Evolutionary conservation across 2,797 vertebrate species (phyloP), one percentile per base, ranked within the genome.

Genomic region (Thalassophryne amazonica): DNA sequence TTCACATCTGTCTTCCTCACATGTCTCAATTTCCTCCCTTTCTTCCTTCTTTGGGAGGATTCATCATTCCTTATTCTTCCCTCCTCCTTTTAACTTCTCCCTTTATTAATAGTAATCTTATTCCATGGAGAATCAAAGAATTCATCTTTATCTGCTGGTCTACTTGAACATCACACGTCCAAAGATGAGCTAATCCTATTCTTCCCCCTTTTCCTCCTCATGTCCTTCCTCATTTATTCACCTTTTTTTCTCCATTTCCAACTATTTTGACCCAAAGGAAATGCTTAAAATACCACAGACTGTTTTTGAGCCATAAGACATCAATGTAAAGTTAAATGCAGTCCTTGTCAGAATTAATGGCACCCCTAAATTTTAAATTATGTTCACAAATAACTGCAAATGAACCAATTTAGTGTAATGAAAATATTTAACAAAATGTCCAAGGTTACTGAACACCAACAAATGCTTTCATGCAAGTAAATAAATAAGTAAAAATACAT

Each of bases 91-190:
- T 10, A 43, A 56, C 40, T 43, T 58, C 56, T 67, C 15, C 37
- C 32, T 66, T 53, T 83, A 81, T 80, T 72, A 73, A 64, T 58
- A 52, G 67, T 86, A 80, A 88, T 86, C 77, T 82, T 60, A 80
- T 86, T 83, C 82, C 47, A 73, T 55, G 42, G 55, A 74, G 72
- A 84, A 81, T 80, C 76, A 75, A 80, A 82, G 65, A 69, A 67
- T 66, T 66, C 46, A 53, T 93, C 92, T 95, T 97, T 93, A 94
- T 92, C 93, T 94, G 88, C 88, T 90, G 91, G 33, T 68, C 50
- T 36, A 93, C 95, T 94, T 92, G 92, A 93, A 94, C 76, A 96
- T 93, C 91, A 94, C 94, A 94, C 92, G n/a, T n/a, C n/a, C 93
- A 92, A 94, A 94, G 94, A 94, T 90, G 91, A 60, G n/a, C 65